Evolutionary conservation across 2,113 vertebrate species (phyloP).

Genomic region (Psettodes erumei): DNA sequence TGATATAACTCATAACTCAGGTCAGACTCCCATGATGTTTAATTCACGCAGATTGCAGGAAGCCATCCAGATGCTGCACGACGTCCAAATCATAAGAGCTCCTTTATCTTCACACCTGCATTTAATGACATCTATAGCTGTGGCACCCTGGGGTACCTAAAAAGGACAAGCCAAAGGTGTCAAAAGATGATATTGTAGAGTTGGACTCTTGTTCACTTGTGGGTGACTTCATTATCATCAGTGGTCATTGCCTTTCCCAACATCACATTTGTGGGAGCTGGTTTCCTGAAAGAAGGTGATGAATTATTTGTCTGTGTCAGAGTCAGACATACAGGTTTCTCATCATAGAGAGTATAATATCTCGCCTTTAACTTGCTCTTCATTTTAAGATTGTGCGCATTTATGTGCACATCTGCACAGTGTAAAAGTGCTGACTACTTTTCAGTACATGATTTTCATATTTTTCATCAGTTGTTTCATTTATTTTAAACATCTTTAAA

Average conservation of each 20-base stretch:
- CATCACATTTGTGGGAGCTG: background rate
- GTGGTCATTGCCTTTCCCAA: background rate
- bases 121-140: background rate
- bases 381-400: background rate
- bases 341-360: too few relatives aligned
- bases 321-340: background rate
- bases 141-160: background rate
- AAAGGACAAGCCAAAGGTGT: background rate
- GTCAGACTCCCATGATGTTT: background rate
- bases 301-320: background rate
- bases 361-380: background rate
- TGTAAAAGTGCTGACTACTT: background rate
- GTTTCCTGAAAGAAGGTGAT: background rate
- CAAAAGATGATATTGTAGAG: too few relatives aligned
- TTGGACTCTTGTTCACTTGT: too few relatives aligned
- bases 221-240: background rate
- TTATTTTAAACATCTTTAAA: background rate
- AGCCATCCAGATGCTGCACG: background rate
- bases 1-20: background rate
- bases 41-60: background rate
- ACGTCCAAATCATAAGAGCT: background rate
- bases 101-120: slow-evolving; percentile 9
- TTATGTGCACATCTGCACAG: background rate
- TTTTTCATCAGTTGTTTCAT: background rate
- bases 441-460: background rate